Base-by-base conservation (phyloP, 2,888 invertebrate species). In the Drosophila silvestris region DNA sequence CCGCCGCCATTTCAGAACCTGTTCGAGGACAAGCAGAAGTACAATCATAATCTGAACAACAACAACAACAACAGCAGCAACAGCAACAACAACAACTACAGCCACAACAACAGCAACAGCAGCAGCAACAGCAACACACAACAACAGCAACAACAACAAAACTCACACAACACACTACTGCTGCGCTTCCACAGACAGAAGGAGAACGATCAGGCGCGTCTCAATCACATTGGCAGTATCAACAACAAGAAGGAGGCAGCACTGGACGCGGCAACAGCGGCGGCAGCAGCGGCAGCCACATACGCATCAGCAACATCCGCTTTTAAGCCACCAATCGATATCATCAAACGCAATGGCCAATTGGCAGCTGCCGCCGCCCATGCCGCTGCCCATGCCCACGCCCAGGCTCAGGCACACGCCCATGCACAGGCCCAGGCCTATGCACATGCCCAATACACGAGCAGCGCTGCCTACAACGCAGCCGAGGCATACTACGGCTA, bases 1-100 rank as follows among this genome's bases (percentile, higher is more conserved):
- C 96, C 96, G 51, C 96, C 96, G 61, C 96, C 96, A 50, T 97
- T 97, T 88, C 97, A 97, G 91, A 97, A 97, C 93, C 94, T 97
- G 0, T 97, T 97, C 90, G 96, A 97, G 90, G 97, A 97, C 90
- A 97, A 97, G 91, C 96, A 97, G 89, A 93, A 93, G 90, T 93
- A 93, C 70, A 72, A 52, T 26, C 22, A n/a, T 41, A 60, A 26
- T 28, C 22, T 47, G 9, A 47, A 14, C 66, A 57, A 28, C 63
- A 53, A 9, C 22, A 26, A 28, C 47, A 54, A 16, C n/a, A 51
- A 12, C 39, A 39, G 6, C 75, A 51, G 5, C 59, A 39, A 14
- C 58, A 44, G 9, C 58, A 56, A 12, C 33, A 37, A 4, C 57
- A 54, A 54, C 65, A 26, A 9, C 47, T 26, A 47, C 47, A 47